These are phyloP conservation scores for Limnephilus lunatus DNA, from an alignment of 2,888 invertebrate species.

Conservation along the genomic window DNA sequence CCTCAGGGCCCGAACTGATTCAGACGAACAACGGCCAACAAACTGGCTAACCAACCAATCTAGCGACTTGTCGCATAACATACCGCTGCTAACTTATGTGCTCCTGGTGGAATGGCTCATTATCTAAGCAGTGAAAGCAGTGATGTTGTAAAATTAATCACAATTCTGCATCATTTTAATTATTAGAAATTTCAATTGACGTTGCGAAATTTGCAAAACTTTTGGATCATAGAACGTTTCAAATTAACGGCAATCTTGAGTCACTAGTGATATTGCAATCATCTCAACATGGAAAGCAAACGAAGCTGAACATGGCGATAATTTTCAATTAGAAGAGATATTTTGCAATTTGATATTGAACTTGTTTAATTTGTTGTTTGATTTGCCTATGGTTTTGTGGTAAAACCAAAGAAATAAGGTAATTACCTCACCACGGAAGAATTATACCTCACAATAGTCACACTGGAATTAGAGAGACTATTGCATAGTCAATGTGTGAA, in stretches of 20 bases:
- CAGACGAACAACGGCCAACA: background rate
- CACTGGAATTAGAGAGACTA: too few species aligned
- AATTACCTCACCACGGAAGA: too few species aligned
- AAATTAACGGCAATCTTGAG: too few species aligned
- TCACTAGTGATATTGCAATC: background rate
- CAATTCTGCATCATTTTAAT: background rate
- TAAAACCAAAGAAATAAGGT: too few species aligned
- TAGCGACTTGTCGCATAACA: background rate
- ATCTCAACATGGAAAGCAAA: background rate
- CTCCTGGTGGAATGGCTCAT: background rate
- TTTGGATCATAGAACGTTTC: background rate
- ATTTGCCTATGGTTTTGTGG: too few species aligned
- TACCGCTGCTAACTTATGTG: background rate
- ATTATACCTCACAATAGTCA: too few species aligned
- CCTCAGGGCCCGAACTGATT: conserved; percentile 20
- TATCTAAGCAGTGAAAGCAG: background rate
- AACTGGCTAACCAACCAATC: background rate
- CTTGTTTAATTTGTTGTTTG: background rate
- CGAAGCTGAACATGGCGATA: background rate
- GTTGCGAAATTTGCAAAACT: background rate
- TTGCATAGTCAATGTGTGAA: too few species aligned
- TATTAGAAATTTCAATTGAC: background rate
- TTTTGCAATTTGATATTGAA: background rate
- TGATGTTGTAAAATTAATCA: background rate
- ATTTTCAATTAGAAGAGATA: background rate